Base-by-base conservation (phyloP, 2,888 invertebrate genomes). In the Pyrochroa serraticornis region DNA sequence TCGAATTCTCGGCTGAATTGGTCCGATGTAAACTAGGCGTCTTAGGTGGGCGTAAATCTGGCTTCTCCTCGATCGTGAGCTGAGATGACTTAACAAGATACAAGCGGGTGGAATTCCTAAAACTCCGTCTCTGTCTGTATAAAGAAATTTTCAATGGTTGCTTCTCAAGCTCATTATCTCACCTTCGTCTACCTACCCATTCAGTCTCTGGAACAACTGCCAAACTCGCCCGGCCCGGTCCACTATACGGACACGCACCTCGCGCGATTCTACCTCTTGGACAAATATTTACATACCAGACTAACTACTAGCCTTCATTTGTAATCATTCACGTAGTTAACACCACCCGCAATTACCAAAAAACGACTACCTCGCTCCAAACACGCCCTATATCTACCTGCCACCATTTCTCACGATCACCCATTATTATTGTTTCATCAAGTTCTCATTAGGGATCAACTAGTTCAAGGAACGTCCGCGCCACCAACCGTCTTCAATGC, bases 61-160 rank as follows among this genome's bases (percentile, higher is more conserved):
- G 67, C 64, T 67, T 68, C 58, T 54, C 49, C 51, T 48, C 54
- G 52, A 58, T 60, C 74, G 76, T 75, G 75, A 75, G 75, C 63
- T 72, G 74, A 76, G 78, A 77, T 78, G 77, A 78, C 76, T 77
- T 78, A 78, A 77, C 77, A 76, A 78, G 77, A 77, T 78, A 77
- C 75, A 60, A 70, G 75, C 75, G 76, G 76, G 75, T 76, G 76
- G 76, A 77, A 77, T 77, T 77, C 77, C 75, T 71, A 71, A 71
- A 72, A 65, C 62, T 70, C 70, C 64, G 59, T 74, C 76, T 69
- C 69, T 68, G 68, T 75, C 68, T 58, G 38, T 54, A 66, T 38
- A 56, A 46, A 48, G 51, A 52, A 47, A 42, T 53, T 51, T 55
- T 55, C 44, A 51, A 58, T 67, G 57, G 63, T 59, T 67, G 69